Evolutionary conservation across 1,140 invertebrate genomes (phyloP).

Genomic region (Andricus grossulariae): DNA sequence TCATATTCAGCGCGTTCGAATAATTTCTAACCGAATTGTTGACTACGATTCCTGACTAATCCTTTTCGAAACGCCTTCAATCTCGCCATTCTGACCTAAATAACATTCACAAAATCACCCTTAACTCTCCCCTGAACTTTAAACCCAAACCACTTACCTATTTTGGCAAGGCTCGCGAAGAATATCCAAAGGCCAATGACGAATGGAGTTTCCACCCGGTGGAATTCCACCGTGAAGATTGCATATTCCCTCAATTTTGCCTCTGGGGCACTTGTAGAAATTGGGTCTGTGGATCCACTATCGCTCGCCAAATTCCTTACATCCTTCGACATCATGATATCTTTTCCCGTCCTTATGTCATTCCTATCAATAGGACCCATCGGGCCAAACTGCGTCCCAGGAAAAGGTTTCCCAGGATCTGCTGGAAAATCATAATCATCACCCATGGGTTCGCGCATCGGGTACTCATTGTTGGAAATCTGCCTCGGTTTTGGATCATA

Average conservation of each 20-base stretch:
- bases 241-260: constrained; percentile 78
- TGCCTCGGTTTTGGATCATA: constrained; percentile 32
- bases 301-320: constrained; percentile 57
- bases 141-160: constrained; percentile 83
- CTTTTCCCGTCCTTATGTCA: constrained; percentile 45
- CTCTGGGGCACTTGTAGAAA: constrained; percentile 22
- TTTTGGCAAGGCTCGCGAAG: constrained; percentile 94
- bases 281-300: constrained; percentile 46
- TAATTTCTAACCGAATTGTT: no score
- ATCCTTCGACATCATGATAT: constrained; percentile 49
- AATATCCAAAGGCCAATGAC: constrained; percentile 97
- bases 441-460: constrained; percentile 54
- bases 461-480: constrained; percentile 29
- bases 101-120: constrained; percentile 18
- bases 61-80: background rate
- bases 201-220: constrained; percentile 92
- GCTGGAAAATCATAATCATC: constrained; percentile 56
- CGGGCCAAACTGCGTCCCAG: constrained; percentile 67
- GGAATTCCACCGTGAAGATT: constrained; percentile 89
- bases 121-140: background rate
- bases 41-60: no score
- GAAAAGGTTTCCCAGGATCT: constrained; percentile 59
- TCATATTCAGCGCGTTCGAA: no score
- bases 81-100: constrained; percentile 21
- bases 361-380: constrained; percentile 64